A percentile compares a stretch with the other conserved stretches of the same genome.
These are phyloP conservation scores for Panopea generosa DNA, from an alignment of 2,888 invertebrate genomes.

Conservation along the genomic window DNA sequence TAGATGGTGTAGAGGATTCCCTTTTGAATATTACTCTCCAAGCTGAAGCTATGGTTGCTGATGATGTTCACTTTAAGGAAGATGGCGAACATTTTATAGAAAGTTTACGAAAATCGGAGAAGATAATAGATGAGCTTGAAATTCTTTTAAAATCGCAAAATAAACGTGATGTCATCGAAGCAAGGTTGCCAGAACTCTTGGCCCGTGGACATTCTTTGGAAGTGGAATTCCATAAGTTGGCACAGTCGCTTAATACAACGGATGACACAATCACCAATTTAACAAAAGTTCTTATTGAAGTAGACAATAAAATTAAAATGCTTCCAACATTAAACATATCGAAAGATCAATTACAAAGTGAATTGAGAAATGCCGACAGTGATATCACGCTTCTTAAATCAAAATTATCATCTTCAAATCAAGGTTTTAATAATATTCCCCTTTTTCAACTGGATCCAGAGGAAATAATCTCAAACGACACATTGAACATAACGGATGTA, in stretches of 20 bases:
- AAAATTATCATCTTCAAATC: too few relatives aligned
- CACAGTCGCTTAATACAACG: too few relatives aligned
- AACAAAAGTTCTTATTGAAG: too few relatives aligned
- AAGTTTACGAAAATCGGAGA: slow-evolving; percentile 11
- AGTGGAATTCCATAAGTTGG: neutral
- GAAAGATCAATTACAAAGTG: too few relatives aligned
- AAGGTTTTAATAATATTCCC: too few relatives aligned
- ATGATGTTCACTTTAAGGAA: neutral
- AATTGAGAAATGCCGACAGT: too few relatives aligned
- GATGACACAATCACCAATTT: too few relatives aligned
- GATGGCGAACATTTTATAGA: neutral
- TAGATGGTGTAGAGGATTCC: slow-evolving; percentile 1
- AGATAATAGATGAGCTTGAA: slow-evolving; percentile 14
- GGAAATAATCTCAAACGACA: too few relatives aligned
- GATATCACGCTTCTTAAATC: too few relatives aligned
- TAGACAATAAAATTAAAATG: too few relatives aligned
- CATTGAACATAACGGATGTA: neutral
- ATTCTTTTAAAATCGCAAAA: slow-evolving; percentile 8
- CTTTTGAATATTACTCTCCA: neutral
- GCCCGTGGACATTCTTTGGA: neutral
- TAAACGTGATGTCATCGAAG: slow-evolving; percentile 12
- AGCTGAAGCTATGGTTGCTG: neutral
- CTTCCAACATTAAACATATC: too few relatives aligned
- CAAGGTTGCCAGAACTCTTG: slow-evolving; percentile 4
- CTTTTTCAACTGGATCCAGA: too few relatives aligned